Evolutionary conservation across 2,888 invertebrate species (phyloP).

Genomic region (Tetramorium bicarinatum): DNA sequence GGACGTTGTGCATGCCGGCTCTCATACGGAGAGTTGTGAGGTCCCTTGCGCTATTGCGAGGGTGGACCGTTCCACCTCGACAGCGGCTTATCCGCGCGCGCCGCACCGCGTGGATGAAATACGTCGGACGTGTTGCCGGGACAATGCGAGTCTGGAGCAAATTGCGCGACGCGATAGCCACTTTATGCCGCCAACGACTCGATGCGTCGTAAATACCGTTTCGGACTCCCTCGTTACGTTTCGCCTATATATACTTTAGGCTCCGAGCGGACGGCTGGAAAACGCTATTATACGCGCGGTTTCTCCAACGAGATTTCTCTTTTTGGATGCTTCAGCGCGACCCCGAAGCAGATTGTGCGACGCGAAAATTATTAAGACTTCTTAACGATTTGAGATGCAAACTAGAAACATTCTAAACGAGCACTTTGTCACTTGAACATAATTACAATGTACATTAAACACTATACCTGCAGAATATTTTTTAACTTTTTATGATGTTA

Average conservation of each 20-base stretch:
- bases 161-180: slow-evolving; percentile 27
- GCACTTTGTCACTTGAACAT: neutral
- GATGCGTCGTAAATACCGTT: slow-evolving; percentile 32
- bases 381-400: neutral
- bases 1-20: slow-evolving; percentile 27
- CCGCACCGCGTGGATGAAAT: slow-evolving; percentile 8
- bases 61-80: slow-evolving; percentile 8
- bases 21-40: neutral
- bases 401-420: neutral
- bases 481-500: neutral
- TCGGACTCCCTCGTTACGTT: neutral
- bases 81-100: slow-evolving; percentile 7
- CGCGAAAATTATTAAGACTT: neutral
- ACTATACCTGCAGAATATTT: neutral
- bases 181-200: slow-evolving; percentile 18
- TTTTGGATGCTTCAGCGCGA: neutral
- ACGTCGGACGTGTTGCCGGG: slow-evolving; percentile 7
- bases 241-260: neutral
- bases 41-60: neutral
- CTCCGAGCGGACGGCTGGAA: neutral
- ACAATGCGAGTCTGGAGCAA: slow-evolving; percentile 32
- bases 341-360: neutral
- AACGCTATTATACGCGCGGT: neutral
- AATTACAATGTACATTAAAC: slow-evolving; percentile 6
- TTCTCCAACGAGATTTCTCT: neutral